Percentiles rank a stretch among this genome's conserved stretches.
These are phyloP conservation scores for Callosobruchus maculatus DNA, from an alignment of 2,888 invertebrate genomes.

Conservation along the genomic window DNA sequence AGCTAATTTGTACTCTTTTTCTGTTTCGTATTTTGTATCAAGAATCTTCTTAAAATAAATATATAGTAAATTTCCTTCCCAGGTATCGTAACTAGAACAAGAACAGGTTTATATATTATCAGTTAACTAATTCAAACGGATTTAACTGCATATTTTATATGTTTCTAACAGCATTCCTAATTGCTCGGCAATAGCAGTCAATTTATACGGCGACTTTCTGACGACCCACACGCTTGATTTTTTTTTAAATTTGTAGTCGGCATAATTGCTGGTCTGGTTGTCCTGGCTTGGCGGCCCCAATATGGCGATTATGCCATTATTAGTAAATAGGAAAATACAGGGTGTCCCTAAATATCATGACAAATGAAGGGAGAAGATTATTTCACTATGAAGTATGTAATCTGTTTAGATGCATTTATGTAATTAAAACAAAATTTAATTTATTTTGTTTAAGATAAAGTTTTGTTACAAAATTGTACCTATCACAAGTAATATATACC, in stretches of 20 bases:
- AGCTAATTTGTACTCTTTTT: too few species aligned
- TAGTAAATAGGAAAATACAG: neutral
- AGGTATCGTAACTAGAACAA: neutral
- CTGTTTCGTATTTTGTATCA: neutral
- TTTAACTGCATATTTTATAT: neutral
- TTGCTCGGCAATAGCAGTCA: neutral
- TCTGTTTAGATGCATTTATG: too few species aligned
- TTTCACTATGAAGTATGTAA: too few species aligned
- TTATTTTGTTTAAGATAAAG: too few species aligned
- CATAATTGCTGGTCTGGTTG: neutral
- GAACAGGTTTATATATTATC: neutral
- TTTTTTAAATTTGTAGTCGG: neutral
- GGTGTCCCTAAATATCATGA: neutral
- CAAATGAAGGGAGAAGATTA: too few species aligned
- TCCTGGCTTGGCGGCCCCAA: neutral
- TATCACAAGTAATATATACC: too few species aligned
- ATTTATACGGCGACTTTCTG: neutral
- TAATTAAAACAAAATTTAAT: too few species aligned
- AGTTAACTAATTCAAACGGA: neutral
- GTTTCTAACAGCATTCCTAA: neutral
- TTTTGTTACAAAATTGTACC: too few species aligned
- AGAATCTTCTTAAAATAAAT: neutral
- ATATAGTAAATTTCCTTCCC: neutral
- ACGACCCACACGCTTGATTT: neutral
- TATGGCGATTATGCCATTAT: neutral